These are phyloP conservation scores for Drosophila paulistorum DNA, from an alignment of 1,140 invertebrate genomes.

Conservation along the genomic window DNA sequence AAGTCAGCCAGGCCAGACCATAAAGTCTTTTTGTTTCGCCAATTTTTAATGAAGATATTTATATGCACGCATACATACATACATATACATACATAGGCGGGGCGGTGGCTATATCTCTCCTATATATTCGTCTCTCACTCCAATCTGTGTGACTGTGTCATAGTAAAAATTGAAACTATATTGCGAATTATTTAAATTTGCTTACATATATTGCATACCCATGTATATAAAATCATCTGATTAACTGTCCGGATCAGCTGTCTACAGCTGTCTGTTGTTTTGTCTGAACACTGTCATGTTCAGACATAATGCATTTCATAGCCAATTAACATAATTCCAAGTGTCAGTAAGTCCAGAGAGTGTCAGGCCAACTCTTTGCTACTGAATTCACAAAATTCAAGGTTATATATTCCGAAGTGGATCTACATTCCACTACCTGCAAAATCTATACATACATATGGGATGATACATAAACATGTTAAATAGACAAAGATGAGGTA, in stretches of 20 bases:
- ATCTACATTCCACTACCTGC: not conserved
- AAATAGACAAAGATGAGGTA: not conserved
- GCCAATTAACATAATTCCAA: conserved; percentile 37
- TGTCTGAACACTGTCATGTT: conserved; percentile 27
- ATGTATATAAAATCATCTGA: conserved; percentile 30
- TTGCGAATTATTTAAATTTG: conserved; percentile 22
- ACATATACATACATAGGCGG: conserved; percentile 12
- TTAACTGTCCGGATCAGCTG: conserved; percentile 25
- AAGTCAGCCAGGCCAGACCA: conserved; percentile 17
- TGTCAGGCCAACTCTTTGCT: not conserved
- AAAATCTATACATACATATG: not conserved
- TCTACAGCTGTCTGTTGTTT: conserved; percentile 28
- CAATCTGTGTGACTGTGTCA: conserved; percentile 25
- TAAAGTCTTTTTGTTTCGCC: conserved; percentile 12
- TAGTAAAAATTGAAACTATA: conserved; percentile 17
- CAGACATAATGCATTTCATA: conserved; percentile 32
- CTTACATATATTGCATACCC: conserved; percentile 1
- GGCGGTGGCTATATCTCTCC: conserved; percentile 9
- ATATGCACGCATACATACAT: conserved; percentile 44
- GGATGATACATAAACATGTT: not conserved
- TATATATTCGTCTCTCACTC: not conserved
- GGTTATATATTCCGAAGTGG: not conserved
- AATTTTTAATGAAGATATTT: conserved; percentile 47
- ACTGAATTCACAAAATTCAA: conserved; percentile 1
- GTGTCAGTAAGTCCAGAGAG: not conserved